These are phyloP conservation scores for Anthopleura xanthogrammica DNA, from an alignment of 92 coral and sea anemone species.

Conservation along the genomic window DNA sequence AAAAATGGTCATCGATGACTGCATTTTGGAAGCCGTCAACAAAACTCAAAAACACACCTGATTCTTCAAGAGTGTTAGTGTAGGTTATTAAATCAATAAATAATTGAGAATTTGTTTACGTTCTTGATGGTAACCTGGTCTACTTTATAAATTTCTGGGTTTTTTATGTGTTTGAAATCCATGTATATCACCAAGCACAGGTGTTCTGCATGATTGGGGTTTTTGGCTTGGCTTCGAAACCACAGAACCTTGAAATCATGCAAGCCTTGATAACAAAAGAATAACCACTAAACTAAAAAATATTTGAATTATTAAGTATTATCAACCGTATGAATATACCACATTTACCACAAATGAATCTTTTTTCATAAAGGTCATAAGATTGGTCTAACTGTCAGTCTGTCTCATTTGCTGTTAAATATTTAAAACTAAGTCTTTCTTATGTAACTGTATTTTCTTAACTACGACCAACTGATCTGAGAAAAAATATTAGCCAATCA, in stretches of 20 bases:
- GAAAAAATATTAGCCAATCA: too few species aligned
- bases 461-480: too few species aligned
- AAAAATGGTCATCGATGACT: neutral
- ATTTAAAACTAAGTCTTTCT: too few species aligned
- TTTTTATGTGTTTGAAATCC: neutral
- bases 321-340: too few species aligned
- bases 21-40: neutral
- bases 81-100: neutral
- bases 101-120: neutral
- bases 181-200: neutral
- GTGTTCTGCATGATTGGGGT: slow-evolving; percentile 26
- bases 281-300: too few species aligned
- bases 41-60: neutral
- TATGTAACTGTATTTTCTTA: too few species aligned
- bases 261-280: neutral
- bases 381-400: too few species aligned
- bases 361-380: too few species aligned
- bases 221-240: slow-evolving; percentile 41
- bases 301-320: neutral
- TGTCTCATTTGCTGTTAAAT: too few species aligned
- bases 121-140: neutral
- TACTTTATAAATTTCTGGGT: neutral
- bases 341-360: too few species aligned
- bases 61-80: neutral
- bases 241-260: slow-evolving; percentile 18